Evolutionary conservation across 2,797 vertebrate genomes (phyloP), one percentile per base, ranked within the genome.

Genomic region (Rhodeus uyekii): DNA sequence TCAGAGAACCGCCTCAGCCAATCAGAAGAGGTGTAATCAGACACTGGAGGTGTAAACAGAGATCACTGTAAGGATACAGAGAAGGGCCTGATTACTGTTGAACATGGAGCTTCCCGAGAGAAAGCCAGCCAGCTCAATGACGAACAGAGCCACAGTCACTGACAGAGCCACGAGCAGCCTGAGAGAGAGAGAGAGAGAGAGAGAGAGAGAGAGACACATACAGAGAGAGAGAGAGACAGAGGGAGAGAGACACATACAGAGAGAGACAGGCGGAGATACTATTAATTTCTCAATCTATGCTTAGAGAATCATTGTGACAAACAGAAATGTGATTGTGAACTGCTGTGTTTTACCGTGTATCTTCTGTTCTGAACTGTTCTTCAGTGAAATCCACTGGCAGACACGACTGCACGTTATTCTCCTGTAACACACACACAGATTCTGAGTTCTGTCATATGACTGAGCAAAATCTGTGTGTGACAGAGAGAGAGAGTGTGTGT

Each of bases 101-200:
- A 98, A 98, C 96, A 97, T 97, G 84, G 96, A 97, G n/a, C 95
- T 93, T 74, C 96, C 97, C 0, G 95, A 96, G 77, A 97, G 93
- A 90, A 98, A 97, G 9, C 96, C 96, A 34, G 91, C 89, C 85
- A 97, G 82, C 89, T 98, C 97, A 55, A 97, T 84, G 1, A 87
- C 93, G 89, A 97, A 97, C 83, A 97, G 90, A 19, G 92, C 95
- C 2, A 98, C 87, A 0, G 96, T 97, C 84, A 97, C 91, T 0
- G 94, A 94, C 76, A 98, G 87, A 0, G 91, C 96, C 24, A 93
- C 92, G 78, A 97, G 92, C 90, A 98, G 87, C 89, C 97, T 98
- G n/a, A n/a, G n/a, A n/a, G n/a, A n/a, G n/a, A n/a, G n/a, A n/a
- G n/a, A n/a, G n/a, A n/a, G n/a, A n/a, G n/a, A n/a, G n/a, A n/a